Evolutionary conservation across 1,140 invertebrate species (phyloP).

Genomic region (Drosophila mauritiana): DNA sequence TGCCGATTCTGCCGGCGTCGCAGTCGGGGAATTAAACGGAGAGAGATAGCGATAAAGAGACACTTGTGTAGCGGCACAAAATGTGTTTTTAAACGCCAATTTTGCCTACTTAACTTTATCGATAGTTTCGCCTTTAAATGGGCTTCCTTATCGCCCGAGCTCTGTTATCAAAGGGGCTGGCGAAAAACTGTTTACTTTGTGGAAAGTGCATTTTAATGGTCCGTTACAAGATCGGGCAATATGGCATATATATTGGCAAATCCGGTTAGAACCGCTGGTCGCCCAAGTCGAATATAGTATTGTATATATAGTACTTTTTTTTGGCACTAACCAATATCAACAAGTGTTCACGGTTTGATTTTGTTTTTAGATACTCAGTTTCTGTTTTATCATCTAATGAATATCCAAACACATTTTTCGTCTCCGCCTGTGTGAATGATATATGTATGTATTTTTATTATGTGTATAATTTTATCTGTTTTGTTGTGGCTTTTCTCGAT

Average conservation of each 20-base stretch:
- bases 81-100: slow-evolving; percentile 55
- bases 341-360: slow-evolving; percentile 27
- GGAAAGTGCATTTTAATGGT: slow-evolving; percentile 44
- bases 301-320: no score
- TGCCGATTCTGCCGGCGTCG: slow-evolving; percentile 31
- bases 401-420: slow-evolving; percentile 28
- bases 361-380: slow-evolving; percentile 1
- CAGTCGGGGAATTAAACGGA: slow-evolving; percentile 6
- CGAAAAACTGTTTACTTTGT: slow-evolving; percentile 13
- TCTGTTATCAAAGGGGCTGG: slow-evolving; percentile 14
- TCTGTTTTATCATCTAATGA: slow-evolving; percentile 39
- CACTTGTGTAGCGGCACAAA: slow-evolving; percentile 34
- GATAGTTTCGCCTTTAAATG: slow-evolving; percentile 46
- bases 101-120: slow-evolving; percentile 55
- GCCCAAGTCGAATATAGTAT: not conserved
- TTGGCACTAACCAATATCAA: slow-evolving; percentile 11
- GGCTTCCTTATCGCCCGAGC: slow-evolving; percentile 17
- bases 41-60: slow-evolving; percentile 14
- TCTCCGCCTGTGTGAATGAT: not conserved
- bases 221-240: slow-evolving; percentile 29
- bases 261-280: slow-evolving; percentile 26
- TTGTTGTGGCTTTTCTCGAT: slow-evolving; percentile 35
- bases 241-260: slow-evolving; percentile 10
- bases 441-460: slow-evolving; percentile 18
- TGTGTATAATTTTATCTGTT: slow-evolving; percentile 16